These are phyloP conservation scores for Anodontia alba DNA, from an alignment of 2,888 invertebrate genomes.

Conservation along the genomic window DNA sequence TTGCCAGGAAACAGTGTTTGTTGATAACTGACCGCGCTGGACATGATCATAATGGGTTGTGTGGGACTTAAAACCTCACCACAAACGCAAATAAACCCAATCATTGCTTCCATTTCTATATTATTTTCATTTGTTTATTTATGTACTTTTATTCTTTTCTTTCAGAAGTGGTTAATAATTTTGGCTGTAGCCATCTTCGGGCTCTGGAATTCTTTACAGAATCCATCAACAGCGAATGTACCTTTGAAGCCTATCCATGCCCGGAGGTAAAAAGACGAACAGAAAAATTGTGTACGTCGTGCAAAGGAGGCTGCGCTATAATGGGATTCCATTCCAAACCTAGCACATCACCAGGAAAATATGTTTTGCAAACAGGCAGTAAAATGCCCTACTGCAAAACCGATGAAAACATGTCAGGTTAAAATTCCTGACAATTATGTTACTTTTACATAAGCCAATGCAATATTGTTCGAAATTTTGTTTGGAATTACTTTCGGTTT, in stretches of 20 bases:
- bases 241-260: slow-evolving; percentile 92
- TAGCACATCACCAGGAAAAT: slow-evolving; percentile 22
- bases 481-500: too few species aligned
- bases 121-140: too few species aligned
- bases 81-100: too few species aligned
- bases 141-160: slow-evolving; percentile 1
- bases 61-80: too few species aligned
- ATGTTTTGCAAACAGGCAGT: slow-evolving; percentile 27
- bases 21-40: too few species aligned
- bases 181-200: slow-evolving; percentile 95
- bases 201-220: slow-evolving; percentile 94
- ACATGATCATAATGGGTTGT: too few species aligned
- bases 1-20: too few species aligned
- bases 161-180: slow-evolving; percentile 66
- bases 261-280: slow-evolving; percentile 75
- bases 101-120: too few species aligned
- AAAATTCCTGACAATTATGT: too few species aligned
- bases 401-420: too few species aligned
- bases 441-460: too few species aligned
- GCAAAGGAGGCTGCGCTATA: slow-evolving; percentile 48
- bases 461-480: too few species aligned
- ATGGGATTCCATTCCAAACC: slow-evolving; percentile 61
- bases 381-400: slow-evolving; percentile 43
- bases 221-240: slow-evolving; percentile 90
- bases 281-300: slow-evolving; percentile 34